Percentiles rank a stretch among this genome's conserved stretches.
Conservation (phyloP, 1,140 invertebrate species). For the Diprion similis region DNA sequence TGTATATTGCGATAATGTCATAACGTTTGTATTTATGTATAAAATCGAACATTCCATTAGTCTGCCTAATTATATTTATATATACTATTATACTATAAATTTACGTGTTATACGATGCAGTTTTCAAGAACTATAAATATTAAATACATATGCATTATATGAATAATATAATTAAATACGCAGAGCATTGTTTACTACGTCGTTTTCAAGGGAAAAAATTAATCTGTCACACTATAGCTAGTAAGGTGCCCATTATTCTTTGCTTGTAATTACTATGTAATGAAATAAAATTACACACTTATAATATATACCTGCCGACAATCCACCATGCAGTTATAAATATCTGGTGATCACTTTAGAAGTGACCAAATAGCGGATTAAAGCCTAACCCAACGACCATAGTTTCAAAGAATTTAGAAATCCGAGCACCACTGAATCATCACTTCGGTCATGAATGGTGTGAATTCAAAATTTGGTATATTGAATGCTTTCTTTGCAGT, state of each 20-base stretch:
- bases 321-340: no score
- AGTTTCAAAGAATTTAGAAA: constrained; percentile 6
- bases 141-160: constrained; percentile 13
- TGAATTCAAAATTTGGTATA: neutral
- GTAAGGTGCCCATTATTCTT: constrained; percentile 28
- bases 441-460: neutral
- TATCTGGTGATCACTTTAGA: no score
- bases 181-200: neutral
- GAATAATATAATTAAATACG: constrained; percentile 16
- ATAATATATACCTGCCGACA: constrained; percentile 8
- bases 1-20: constrained; percentile 21
- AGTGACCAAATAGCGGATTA: neutral
- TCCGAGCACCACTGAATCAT: neutral
- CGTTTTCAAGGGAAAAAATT: constrained; percentile 6
- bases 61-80: constrained; percentile 19
- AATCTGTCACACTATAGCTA: neutral
- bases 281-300: constrained; percentile 19
- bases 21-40: constrained; percentile 40
- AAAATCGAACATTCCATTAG: constrained; percentile 43
- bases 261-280: constrained; percentile 35
- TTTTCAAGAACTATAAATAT: neutral
- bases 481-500: no score
- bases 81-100: constrained; percentile 2
- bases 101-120: neutral
- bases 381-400: constrained; percentile 1